These are phyloP conservation scores for Eueremaeus valkanovi DNA, from an alignment of 2,888 invertebrate species.

Conservation along the genomic window DNA sequence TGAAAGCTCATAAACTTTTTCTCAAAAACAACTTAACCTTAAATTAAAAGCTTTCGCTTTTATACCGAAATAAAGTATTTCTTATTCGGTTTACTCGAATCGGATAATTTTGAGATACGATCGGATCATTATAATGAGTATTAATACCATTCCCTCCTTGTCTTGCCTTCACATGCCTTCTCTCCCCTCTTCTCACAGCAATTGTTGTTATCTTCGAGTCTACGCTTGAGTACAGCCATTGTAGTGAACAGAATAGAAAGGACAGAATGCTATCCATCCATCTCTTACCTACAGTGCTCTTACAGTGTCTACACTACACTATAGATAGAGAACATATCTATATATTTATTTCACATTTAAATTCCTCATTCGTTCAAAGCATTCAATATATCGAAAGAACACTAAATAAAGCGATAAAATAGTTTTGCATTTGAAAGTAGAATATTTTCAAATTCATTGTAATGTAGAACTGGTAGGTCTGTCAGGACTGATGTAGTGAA, in stretches of 20 bases:
- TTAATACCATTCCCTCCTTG: neutral
- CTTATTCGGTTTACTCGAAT: neutral
- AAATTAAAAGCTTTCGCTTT: conserved; percentile 6
- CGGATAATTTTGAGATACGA: neutral
- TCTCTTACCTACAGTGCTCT: too few relatives aligned
- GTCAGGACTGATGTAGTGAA: too few relatives aligned
- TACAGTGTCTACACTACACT: too few relatives aligned
- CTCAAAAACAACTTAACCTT: neutral
- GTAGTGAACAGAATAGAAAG: neutral
- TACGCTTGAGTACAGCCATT: neutral
- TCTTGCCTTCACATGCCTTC: too few relatives aligned
- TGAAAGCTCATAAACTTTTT: too few relatives aligned
- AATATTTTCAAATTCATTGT: neutral
- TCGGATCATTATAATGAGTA: neutral
- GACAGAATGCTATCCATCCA: too few relatives aligned
- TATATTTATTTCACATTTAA: neutral
- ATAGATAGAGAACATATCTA: too few relatives aligned
- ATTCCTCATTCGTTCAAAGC: neutral
- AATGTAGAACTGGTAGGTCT: neutral
- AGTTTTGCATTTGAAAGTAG: neutral
- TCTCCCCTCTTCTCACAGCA: too few relatives aligned
- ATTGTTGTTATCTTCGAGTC: neutral
- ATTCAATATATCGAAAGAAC: neutral
- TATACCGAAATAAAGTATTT: conserved; percentile 8
- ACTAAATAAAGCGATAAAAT: neutral